Evolutionary conservation across 2,113 vertebrate genomes (phyloP).

Genomic region (Malurus elegans): DNA sequence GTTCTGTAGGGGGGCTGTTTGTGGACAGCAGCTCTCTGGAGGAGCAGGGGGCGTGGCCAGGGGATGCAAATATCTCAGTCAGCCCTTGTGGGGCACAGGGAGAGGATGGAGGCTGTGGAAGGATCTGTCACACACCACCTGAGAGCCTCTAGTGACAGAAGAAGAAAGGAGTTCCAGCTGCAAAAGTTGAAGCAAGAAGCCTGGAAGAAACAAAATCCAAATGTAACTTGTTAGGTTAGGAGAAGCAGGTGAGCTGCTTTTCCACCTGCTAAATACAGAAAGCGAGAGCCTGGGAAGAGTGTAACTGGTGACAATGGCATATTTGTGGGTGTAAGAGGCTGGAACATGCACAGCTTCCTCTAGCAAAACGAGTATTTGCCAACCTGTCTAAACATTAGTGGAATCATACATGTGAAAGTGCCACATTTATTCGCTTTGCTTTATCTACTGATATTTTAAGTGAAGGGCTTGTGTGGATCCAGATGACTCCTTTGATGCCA

Average conservation of each 20-base stretch:
- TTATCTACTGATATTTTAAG: background rate
- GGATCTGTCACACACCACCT: background rate
- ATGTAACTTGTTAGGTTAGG: background rate
- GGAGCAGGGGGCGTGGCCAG: background rate
- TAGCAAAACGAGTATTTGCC: background rate
- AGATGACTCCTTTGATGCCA: background rate
- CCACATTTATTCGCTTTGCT: background rate
- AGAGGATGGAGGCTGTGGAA: background rate
- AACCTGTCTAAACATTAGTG: background rate
- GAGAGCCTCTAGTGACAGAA: background rate
- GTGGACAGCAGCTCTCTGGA: background rate
- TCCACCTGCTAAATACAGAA: background rate
- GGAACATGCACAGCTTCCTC: rapidly evolving
- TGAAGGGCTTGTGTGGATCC: background rate
- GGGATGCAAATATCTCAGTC: background rate
- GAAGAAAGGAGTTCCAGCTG: background rate
- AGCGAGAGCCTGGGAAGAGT: background rate
- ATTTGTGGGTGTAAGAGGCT: background rate
- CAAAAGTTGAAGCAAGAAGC: background rate
- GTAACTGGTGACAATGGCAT: background rate
- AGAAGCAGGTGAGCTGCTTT: background rate
- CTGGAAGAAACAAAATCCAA: background rate
- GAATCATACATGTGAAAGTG: background rate
- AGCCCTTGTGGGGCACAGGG: background rate
- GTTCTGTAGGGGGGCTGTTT: background rate